Percentiles rank a stretch among this genome's conserved stretches.
Evolutionary conservation across 92 coral and sea anemone genomes (phyloP).

Genomic region (Pocillopora grandis): DNA sequence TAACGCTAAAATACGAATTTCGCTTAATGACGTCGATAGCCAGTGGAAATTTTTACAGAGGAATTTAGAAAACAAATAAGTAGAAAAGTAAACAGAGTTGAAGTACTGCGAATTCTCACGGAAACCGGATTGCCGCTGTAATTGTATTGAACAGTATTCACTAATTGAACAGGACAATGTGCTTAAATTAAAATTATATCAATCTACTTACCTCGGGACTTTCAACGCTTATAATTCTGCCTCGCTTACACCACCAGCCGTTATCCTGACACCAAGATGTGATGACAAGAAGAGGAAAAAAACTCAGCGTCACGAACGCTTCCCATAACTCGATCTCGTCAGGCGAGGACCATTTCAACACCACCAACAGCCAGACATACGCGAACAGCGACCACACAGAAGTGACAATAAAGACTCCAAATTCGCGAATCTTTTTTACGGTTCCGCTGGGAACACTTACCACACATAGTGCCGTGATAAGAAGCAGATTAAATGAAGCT

Average conservation of each 20-base stretch:
- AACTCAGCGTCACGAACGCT: conserved; percentile 74
- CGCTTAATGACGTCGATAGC: neutral
- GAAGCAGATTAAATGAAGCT: conserved; percentile 82
- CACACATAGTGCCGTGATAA: conserved; percentile 83
- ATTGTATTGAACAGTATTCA: conserved; percentile 5
- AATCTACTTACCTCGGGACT: conserved; percentile 69
- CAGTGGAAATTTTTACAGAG: neutral
- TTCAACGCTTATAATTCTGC: conserved; percentile 72
- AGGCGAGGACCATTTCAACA: conserved; percentile 78
- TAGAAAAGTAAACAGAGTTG: neutral
- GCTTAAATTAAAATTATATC: neutral
- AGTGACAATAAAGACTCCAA: conserved; percentile 81
- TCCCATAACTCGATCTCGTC: conserved; percentile 83
- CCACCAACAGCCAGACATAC: conserved; percentile 77
- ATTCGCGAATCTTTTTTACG: conserved; percentile 75
- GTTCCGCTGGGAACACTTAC: conserved; percentile 78
- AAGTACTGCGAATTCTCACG: neutral
- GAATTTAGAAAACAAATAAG: neutral
- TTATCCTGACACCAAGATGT: conserved; percentile 90
- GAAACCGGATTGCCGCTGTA: neutral
- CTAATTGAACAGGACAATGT: conserved; percentile 10
- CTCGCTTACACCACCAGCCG: conserved; percentile 81
- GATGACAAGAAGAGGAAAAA: conserved; percentile 76
- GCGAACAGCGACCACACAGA: conserved; percentile 91
- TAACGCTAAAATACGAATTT: neutral